Evolutionary conservation across 2,113 vertebrate genomes (phyloP), one percentile per base, ranked within the genome.

Genomic region (Notothenia rossii): DNA sequence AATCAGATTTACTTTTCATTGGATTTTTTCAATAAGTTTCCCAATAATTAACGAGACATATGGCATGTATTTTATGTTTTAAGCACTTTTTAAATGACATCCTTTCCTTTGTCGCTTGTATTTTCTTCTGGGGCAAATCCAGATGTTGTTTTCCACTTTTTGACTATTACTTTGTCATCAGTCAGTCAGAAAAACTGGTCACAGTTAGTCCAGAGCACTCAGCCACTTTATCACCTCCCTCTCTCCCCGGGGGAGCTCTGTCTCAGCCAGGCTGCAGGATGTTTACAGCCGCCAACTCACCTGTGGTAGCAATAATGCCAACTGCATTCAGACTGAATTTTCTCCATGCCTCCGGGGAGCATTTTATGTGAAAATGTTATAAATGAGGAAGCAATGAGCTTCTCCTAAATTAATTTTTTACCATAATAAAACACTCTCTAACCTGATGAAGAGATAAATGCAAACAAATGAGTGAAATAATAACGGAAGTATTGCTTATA

Each of bases 181-280:
- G 45, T 22, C 40, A 84, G 60, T 87, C 71, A 81, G 74, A 78
- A 40, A 77, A 84, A 55, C 29, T 29, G 29, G 74, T 78, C 54
- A 20, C 29, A 61, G 49, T 54, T 46, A 66, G 77, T 60, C 64
- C 74, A 17, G 62, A 59, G 64, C 61, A 36, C 62, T 77, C 58
- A 75, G 61, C 55, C 63, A 62, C 36, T 76, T 76, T 13, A 77
- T 60, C 69, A 40, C 59, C 54, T 46, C 72, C 18, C 12, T 66
- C 54, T 63, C 7, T 71, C 50, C 80, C 74, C 55, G 49, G 75
- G 75, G 55, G 79, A 72, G 60, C 54, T 71, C 29, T 55, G 49
- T 45, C 50, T 66, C 48, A 60, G 56, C 58, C 71, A 65, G 29
- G 55, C 54, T 74, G 55, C 25, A 81, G 53, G 60, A 58, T n/a